Evolutionary conservation across 2,888 invertebrate genomes (phyloP).

Genomic region (Ormyrus labotus): DNA sequence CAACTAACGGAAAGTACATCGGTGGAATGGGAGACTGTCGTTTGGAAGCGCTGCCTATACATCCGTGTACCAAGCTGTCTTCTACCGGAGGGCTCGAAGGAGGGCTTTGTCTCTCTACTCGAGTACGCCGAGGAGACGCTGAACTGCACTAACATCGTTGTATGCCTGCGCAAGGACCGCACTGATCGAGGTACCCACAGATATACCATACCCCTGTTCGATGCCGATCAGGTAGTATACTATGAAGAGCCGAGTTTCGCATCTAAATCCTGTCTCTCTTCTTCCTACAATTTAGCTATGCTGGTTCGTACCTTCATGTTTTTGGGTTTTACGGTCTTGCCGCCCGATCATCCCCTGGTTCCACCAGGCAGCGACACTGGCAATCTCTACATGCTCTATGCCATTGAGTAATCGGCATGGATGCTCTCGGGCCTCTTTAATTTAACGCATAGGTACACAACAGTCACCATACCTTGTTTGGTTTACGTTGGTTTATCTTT

Average conservation of each 20-base stretch:
- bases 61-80: conserved; percentile 92
- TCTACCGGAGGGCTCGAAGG: conserved; percentile 94
- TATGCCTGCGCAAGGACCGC: conserved; percentile 90
- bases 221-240: conserved; percentile 55
- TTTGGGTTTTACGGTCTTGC: conserved; percentile 93
- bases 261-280: conserved; percentile 58
- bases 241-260: conserved; percentile 52
- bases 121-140: conserved; percentile 97
- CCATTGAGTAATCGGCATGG: conserved; percentile 75
- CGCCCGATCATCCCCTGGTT: conserved; percentile 87
- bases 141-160: conserved; percentile 86
- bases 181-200: conserved; percentile 82
- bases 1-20: conserved; percentile 86
- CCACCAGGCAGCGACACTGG: conserved; percentile 82
- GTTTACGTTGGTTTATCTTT: conserved; percentile 36
- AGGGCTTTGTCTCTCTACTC: conserved; percentile 94
- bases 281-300: conserved; percentile 78
- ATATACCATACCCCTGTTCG: conserved; percentile 54
- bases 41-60: conserved; percentile 87
- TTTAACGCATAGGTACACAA: conserved; percentile 69
- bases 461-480: no score
- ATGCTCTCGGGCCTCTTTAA: conserved; percentile 66
- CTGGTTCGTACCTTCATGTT: conserved; percentile 97
- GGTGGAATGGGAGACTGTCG: conserved; percentile 91
- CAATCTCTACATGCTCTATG: conserved; percentile 81